Evolutionary conservation across 2,888 invertebrate species (phyloP).

Genomic region (Megastigmus dorsalis): DNA sequence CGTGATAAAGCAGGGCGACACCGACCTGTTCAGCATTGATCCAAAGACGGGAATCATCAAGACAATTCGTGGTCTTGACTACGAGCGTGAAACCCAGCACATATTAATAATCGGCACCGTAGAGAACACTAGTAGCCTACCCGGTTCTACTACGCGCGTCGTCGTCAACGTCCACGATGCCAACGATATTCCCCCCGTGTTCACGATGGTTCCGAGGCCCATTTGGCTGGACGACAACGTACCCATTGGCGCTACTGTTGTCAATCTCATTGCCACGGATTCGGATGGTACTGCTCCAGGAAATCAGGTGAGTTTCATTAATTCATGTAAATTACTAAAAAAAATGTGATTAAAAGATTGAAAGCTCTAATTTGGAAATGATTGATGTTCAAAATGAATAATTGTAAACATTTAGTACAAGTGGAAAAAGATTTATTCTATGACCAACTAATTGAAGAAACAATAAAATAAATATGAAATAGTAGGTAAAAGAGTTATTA

Average conservation of each 20-base stretch:
- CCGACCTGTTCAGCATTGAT: slow-evolving; percentile 88
- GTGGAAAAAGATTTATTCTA: too few relatives aligned
- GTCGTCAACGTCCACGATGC: slow-evolving; percentile 86
- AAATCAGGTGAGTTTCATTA: slow-evolving; percentile 79
- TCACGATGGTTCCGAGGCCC: slow-evolving; percentile 87
- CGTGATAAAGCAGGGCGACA: slow-evolving; percentile 87
- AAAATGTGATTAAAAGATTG: too few relatives aligned
- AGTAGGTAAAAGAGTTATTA: too few relatives aligned
- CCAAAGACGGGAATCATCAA: slow-evolving; percentile 86
- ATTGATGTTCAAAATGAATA: too few relatives aligned
- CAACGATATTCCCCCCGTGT: slow-evolving; percentile 92
- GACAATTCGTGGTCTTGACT: slow-evolving; percentile 85
- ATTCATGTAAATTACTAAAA: not conserved
- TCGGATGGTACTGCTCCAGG: slow-evolving; percentile 90
- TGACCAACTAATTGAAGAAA: too few relatives aligned
- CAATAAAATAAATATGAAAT: too few relatives aligned
- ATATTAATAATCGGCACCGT: slow-evolving; percentile 87
- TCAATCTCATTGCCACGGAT: slow-evolving; percentile 87
- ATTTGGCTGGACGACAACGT: slow-evolving; percentile 89
- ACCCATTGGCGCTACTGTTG: slow-evolving; percentile 86
- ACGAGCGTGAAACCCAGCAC: slow-evolving; percentile 84
- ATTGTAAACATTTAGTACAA: too few relatives aligned
- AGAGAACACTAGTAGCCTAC: slow-evolving; percentile 83
- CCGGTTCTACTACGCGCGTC: slow-evolving; percentile 85
- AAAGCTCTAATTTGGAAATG: too few relatives aligned